Conservation (phyloP, 2,888 invertebrate genomes). For the Coenonympha glycerion region DNA sequence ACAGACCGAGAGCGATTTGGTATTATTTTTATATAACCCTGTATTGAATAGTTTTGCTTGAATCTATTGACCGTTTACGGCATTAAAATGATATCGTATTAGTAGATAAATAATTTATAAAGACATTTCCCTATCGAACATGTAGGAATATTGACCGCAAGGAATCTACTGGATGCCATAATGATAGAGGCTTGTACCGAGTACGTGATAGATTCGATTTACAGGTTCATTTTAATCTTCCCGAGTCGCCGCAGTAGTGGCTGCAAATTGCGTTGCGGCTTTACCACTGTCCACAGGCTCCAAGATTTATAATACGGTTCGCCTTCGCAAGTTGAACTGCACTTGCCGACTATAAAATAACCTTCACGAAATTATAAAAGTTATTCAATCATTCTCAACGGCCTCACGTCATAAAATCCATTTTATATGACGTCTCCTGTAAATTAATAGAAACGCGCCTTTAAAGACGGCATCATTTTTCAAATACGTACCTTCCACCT, state of each 20-base stretch:
- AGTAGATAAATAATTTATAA: neutral
- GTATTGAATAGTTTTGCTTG: too few species aligned
- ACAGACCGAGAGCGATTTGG: too few species aligned
- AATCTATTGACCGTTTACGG: too few species aligned
- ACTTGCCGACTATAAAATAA: neutral
- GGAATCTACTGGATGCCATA: constrained; percentile 54
- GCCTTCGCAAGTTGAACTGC: neutral
- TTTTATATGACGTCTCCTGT: constrained; percentile 10
- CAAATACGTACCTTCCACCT: constrained; percentile 7
- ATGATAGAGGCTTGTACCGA: constrained; percentile 58
- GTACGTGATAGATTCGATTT: constrained; percentile 71
- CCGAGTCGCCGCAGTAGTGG: constrained; percentile 48
- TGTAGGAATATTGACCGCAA: constrained; percentile 50
- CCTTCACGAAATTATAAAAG: constrained; percentile 10
- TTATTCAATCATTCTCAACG: constrained; percentile 13
- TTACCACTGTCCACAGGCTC: constrained; percentile 51
- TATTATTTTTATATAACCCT: too few species aligned
- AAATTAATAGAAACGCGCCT: constrained; percentile 10
- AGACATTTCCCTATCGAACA: constrained; percentile 19
- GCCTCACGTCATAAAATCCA: constrained; percentile 7
- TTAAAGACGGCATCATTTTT: constrained; percentile 12
- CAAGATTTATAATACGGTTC: constrained; percentile 28
- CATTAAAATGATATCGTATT: too few species aligned
- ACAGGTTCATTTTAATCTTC: constrained; percentile 66
- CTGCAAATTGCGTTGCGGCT: constrained; percentile 66